Evolutionary conservation across 2,797 vertebrate genomes (phyloP).

Genomic region (Orestias chungarensis): DNA sequence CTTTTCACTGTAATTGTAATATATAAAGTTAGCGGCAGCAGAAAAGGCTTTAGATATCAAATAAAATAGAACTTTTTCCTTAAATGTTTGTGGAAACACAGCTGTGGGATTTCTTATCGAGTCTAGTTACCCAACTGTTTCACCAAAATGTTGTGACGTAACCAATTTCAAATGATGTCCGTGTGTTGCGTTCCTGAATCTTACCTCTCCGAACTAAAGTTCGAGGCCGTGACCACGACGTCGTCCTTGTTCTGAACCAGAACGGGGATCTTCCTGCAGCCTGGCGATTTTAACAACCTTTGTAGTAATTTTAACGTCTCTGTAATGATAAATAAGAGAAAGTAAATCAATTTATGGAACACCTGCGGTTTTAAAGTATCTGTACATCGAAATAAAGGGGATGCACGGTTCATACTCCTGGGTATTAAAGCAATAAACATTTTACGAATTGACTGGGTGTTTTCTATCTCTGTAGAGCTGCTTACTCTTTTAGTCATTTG

Average conservation of each 20-base stretch:
- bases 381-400: background rate
- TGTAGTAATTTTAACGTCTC: constrained; percentile 95
- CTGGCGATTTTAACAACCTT: constrained; percentile 95
- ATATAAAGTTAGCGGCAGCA: too few relatives aligned
- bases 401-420: background rate
- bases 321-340: constrained; percentile 51
- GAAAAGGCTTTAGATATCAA: too few relatives aligned
- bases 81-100: too few relatives aligned
- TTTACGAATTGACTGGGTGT: too few relatives aligned
- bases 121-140: background rate
- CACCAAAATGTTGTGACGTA: background rate
- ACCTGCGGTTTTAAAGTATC: background rate
- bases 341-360: background rate
- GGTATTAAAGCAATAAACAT: too few relatives aligned
- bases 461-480: too few relatives aligned
- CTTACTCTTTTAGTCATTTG: too few relatives aligned
- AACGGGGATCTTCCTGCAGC: constrained; percentile 97
- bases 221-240: constrained; percentile 96
- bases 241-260: constrained; percentile 98
- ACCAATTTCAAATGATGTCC: background rate
- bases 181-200: background rate
- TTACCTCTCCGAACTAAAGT: constrained; percentile 98
- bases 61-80: too few relatives aligned
- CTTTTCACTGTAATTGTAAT: too few relatives aligned
- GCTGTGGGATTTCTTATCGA: too few relatives aligned